Base-by-base conservation (phyloP, 2,113 vertebrate genomes). In the Mormyrus iriodes region DNA sequence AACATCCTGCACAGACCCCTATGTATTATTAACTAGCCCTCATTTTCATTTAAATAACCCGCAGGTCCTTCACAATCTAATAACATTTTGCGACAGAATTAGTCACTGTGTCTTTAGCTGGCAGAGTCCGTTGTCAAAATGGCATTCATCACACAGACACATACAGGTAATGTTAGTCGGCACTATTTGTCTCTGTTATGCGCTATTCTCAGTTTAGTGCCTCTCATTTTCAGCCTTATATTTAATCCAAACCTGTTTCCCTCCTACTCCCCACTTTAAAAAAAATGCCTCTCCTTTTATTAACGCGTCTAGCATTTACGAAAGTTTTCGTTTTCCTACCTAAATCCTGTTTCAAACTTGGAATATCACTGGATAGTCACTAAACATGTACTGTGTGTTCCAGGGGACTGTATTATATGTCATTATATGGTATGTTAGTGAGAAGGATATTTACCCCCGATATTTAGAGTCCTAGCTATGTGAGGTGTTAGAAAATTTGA, bases 1-100 rank as follows among this genome's bases (percentile, higher is more conserved):
- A 69, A 46, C 44, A 85, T 86, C 85, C 53, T 35, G 46, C 58
- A 86, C 12, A 35, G n/a, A 69, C 55, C 53, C 46, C 76, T 39
- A 89, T 89, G 83, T 76, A 73, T 88, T 83, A 88, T 89, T 86
- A 86, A 89, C 55, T 84, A 86, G 58, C 19, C 19, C n/a, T 85
- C 89, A 86, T 86, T 86, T 86, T 86, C 84, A 89, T 89, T 86
- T 65, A 89, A 90, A 90, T 87, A 46, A 73, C 84, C 58, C 53
- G 49, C 61, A 76, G 58, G 85, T 48, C 49, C 84, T 86, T 90
- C 58, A 35, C 69, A 90, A 73, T 87, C 48, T 86, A 90, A 86
- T 90, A 82, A 87, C 51, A 53, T 86, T 86, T 86, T 86, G 49
- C 27, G 13, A 86, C 27, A 86, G 85, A 76, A 86, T 86, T 86